Base-by-base conservation (phyloP, 2,888 invertebrate species). In the Orthonevra nobilis region DNA sequence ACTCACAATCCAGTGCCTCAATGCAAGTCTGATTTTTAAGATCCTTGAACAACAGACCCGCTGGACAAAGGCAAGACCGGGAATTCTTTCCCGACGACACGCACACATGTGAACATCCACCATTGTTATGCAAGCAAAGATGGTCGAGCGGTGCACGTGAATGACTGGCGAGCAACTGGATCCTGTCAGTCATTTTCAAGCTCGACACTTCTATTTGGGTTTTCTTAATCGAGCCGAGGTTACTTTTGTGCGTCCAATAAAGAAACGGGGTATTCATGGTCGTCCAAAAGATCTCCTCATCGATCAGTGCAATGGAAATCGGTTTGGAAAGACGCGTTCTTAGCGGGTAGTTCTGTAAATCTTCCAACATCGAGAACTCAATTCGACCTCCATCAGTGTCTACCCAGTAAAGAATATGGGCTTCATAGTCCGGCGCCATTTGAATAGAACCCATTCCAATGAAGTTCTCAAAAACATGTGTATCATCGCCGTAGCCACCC, bases 31-130 rank as follows among this genome's bases (percentile, higher is more conserved):
- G 88, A 23, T 90, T 90, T 0, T 85, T 83, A 0, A 85, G 83
- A 81, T 89, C 86, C 1, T 86, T 86, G 7, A 94, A 88, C 0
- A 90, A 86, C 85, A 92, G 90, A 0, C 94, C 93, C 0, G 91
- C 87, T 0, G 96, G 94, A 85, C 97, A 97, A 0, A 91, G 84
- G 73, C 92, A 92, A 3, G 86, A 86, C 81, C 88, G 89, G 0
- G 69, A 36, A 17, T 52, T 82, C 42, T 83, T 84, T 0, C 86
- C 86, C 5, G 87, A 85, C 64, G 92, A 90, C 1, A 94, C 90
- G 84, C 96, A 96, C 6, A 95, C 87, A 85, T 95, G 93, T 1
- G 93, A 92, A 84, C 96, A 96, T 0, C 92, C 91, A 32, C 92
- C 92, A 74, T 92, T 92, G 23, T 89, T 88, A 5, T 83, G 83